Conservation (phyloP, 1,140 invertebrate species). For the Drosophila melanica region DNA sequence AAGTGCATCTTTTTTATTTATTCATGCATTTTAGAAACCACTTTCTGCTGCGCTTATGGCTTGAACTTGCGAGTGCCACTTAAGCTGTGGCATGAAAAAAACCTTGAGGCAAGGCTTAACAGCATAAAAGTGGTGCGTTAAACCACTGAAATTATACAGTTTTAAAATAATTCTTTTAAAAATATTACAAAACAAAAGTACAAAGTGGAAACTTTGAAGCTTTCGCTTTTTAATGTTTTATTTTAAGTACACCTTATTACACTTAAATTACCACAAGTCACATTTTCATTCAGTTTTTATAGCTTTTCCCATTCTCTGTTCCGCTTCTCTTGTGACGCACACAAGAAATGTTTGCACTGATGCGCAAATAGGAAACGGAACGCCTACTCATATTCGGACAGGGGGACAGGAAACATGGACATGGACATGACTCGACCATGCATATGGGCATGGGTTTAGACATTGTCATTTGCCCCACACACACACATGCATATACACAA, state of each 20-base stretch:
- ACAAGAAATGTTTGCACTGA: conserved; percentile 29
- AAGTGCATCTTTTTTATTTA: conserved; percentile 28
- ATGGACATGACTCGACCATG: conserved; percentile 10
- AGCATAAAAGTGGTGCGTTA: not conserved
- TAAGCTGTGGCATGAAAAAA: conserved; percentile 1
- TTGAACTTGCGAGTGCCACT: not conserved
- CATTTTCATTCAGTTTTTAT: not conserved
- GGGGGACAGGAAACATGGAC: conserved; percentile 18
- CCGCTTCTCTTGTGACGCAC: conserved; percentile 29
- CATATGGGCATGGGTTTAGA: not conserved
- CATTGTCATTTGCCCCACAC: not conserved
- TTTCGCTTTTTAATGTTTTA: not conserved
- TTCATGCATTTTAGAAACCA: conserved; percentile 26
- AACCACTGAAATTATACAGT: not conserved
- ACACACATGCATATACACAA: not conserved
- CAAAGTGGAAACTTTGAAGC: not conserved
- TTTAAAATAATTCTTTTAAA: too few relatives aligned
- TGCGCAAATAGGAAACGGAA: conserved; percentile 40
- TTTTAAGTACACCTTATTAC: not conserved
- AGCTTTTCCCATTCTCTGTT: not conserved
- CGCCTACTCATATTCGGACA: conserved; percentile 19
- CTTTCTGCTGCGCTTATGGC: not conserved
- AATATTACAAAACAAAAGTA: not conserved
- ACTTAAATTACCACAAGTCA: not conserved
- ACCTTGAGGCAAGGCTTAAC: not conserved